Percentiles rank a stretch among this genome's conserved stretches.
Evolutionary conservation across 2,797 vertebrate species (phyloP).

Genomic region (Tauraco hartlaubi): DNA sequence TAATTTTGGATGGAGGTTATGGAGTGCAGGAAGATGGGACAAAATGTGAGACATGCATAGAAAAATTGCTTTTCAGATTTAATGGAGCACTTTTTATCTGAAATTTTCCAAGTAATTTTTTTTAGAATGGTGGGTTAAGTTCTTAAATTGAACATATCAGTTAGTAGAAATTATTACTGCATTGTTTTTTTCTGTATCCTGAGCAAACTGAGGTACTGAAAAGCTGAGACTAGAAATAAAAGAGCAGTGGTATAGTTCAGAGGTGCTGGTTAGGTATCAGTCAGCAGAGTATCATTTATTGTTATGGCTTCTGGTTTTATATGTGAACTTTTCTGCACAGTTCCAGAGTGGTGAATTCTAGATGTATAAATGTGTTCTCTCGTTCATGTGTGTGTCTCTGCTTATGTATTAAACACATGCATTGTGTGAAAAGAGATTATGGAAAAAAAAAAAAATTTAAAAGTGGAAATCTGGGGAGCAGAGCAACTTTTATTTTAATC

Average conservation of each 20-base stretch:
- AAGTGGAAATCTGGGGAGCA: neutral
- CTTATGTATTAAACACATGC: neutral
- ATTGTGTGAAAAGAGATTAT: neutral
- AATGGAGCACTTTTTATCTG: constrained; percentile 23
- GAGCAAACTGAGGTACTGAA: neutral
- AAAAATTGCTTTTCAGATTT: constrained; percentile 24
- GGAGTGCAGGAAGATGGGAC: neutral
- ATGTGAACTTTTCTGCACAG: neutral
- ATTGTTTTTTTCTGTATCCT: neutral
- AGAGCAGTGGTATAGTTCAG: neutral
- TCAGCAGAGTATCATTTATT: neutral
- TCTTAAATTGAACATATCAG: constrained; percentile 24
- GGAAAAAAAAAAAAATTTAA: neutral
- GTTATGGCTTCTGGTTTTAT: neutral
- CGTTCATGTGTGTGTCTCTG: neutral
- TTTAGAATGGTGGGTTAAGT: constrained; percentile 41
- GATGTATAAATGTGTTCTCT: neutral
- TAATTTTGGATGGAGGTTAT: neutral
- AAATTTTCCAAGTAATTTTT: constrained; percentile 2
- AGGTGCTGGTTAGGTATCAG: neutral
- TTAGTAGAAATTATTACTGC: constrained; percentile 17
- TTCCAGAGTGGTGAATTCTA: neutral
- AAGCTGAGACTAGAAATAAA: neutral
- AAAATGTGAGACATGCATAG: neutral
- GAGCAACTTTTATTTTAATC: neutral